Evolutionary conservation across 2,113 vertebrate genomes (phyloP).

Genomic region (Falco punctatus): DNA sequence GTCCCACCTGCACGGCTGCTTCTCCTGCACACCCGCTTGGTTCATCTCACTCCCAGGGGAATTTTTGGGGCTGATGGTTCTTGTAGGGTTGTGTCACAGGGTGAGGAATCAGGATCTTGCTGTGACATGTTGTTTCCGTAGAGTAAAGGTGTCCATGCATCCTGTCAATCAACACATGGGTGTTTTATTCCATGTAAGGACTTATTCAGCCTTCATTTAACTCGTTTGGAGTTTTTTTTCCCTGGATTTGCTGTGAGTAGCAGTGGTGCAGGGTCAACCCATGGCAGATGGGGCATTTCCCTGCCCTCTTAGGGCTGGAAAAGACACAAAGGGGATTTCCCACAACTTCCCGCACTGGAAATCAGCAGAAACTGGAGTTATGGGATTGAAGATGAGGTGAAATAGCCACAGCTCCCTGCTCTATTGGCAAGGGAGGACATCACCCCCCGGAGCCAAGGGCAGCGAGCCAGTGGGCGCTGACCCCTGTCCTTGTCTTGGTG

Average conservation of each 20-base stretch:
- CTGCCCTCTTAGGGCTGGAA: background rate
- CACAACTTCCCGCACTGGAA: background rate
- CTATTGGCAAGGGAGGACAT: background rate
- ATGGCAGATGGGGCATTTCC: accelerated
- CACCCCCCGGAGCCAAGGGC: accelerated
- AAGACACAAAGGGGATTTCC: background rate
- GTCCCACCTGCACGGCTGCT: background rate
- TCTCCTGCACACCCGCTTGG: background rate
- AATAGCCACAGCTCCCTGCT: background rate
- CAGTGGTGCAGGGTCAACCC: background rate
- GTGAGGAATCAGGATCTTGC: accelerated
- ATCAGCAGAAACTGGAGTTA: background rate
- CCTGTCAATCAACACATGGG: background rate
- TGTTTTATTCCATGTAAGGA: background rate
- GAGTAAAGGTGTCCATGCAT: no score
- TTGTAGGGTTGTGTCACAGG: accelerated
- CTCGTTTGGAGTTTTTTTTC: accelerated
- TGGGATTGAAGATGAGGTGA: background rate
- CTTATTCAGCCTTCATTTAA: background rate
- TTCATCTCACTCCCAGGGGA: background rate
- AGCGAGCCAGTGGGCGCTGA: accelerated
- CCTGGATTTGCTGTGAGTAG: background rate
- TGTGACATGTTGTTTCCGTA: background rate
- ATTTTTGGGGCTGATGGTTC: background rate
- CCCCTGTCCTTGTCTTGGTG: accelerated